phyloP scores from a whole-genome alignment of 2,888 invertebrate genomes.

The Monochamus alternatus region DNA sequence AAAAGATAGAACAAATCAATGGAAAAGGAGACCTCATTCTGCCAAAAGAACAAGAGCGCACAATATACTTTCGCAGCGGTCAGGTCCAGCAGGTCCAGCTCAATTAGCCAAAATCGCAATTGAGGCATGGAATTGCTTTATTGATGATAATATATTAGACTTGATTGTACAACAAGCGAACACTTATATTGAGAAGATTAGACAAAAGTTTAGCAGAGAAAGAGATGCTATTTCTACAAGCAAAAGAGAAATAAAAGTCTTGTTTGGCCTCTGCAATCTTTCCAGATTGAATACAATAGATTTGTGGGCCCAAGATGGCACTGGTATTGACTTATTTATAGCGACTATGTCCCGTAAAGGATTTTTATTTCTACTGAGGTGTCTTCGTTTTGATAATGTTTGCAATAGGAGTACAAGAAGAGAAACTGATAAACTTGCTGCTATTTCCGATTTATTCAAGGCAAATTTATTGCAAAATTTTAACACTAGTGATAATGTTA shows the following conservation, averaged over 20 bases:
- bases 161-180: neutral
- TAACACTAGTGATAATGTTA: conserved; percentile 7
- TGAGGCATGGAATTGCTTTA: conserved; percentile 11
- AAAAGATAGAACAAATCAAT: neutral
- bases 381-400: conserved; percentile 16
- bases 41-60: conserved; percentile 6
- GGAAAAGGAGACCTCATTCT: neutral
- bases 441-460: neutral
- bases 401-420: neutral
- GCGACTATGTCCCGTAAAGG: conserved; percentile 2
- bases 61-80: no score
- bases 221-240: conserved; percentile 11
- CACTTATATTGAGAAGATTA: neutral
- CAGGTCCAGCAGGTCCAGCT: no score
- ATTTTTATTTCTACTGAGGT: conserved; percentile 7
- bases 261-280: conserved; percentile 4
- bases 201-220: conserved; percentile 11
- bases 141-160: neutral
- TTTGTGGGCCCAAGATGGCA: conserved; percentile 10
- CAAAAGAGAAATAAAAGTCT: neutral
- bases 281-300: conserved; percentile 7
- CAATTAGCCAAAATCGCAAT: neutral
- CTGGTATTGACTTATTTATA: conserved; percentile 12
- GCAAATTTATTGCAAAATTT: neutral
- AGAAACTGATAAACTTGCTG: conserved; percentile 5